phyloP scores from a whole-genome alignment of 2,888 invertebrate species.

The Myopa testacea region DNA sequence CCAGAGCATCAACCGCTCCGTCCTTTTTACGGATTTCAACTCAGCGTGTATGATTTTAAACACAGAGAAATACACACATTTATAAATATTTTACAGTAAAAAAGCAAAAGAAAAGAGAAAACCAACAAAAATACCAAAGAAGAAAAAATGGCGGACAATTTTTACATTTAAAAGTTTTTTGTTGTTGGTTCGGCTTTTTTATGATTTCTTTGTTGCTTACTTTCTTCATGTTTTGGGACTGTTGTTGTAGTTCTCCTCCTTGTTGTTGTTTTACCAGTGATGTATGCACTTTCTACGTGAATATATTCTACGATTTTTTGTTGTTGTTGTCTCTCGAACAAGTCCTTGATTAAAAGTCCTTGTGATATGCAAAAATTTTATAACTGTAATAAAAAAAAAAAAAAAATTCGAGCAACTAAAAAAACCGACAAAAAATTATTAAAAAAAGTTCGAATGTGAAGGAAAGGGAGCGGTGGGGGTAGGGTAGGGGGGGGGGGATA shows the following conservation, averaged over 20 bases:
- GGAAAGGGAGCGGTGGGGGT: not conserved
- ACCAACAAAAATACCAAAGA: not conserved
- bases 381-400: not conserved
- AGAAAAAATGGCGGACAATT: not conserved
- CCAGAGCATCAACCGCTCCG: too few species aligned
- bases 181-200: not conserved
- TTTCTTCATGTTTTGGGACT: not conserved
- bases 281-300: constrained; percentile 31
- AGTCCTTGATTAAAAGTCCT: constrained; percentile 38
- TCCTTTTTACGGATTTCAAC: not conserved
- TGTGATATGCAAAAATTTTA: constrained; percentile 33
- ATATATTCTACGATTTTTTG: constrained; percentile 6
- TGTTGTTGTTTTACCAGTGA: constrained; percentile 11
- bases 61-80: not conserved
- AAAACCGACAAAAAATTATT: not conserved
- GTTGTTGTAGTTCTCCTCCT: not conserved
- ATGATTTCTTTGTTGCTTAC: not conserved
- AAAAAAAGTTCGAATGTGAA: not conserved
- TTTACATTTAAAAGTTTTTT: constrained; percentile 1
- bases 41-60: not conserved
- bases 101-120: not conserved
- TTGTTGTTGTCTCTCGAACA: not conserved
- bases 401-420: not conserved
- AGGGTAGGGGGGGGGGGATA: too few species aligned
- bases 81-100: constrained; percentile 16